phyloP scores from a whole-genome alignment of 1,140 invertebrate genomes.

The Nymphalis io region DNA sequence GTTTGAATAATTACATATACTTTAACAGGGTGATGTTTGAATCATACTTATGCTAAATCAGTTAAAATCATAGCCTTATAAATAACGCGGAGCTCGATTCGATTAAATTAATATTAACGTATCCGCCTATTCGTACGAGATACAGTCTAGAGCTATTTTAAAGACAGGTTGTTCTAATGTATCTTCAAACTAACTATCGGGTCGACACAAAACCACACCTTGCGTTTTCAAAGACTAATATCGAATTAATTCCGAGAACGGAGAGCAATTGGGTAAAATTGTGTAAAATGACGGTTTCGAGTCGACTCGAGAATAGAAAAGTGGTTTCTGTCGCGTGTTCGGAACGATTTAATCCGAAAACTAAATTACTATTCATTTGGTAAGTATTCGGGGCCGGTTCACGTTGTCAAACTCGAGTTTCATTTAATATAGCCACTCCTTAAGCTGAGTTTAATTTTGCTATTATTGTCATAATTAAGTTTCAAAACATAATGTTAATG shows the following conservation, averaged over 20 bases:
- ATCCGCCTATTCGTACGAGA: slow-evolving; percentile 58
- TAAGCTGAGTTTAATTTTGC: slow-evolving; percentile 40
- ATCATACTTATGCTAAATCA: slow-evolving; percentile 21
- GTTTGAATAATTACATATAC: background rate
- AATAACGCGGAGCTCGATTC: slow-evolving; percentile 41
- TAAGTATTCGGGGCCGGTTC: slow-evolving; percentile 71
- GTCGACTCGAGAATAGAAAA: slow-evolving; percentile 77
- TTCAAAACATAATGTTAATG: background rate
- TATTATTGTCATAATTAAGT: slow-evolving; percentile 9
- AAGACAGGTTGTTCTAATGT: slow-evolving; percentile 65
- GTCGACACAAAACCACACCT: slow-evolving; percentile 74
- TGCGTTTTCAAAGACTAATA: slow-evolving; percentile 80
- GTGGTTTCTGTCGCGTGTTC: slow-evolving; percentile 79
- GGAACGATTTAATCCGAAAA: slow-evolving; percentile 78
- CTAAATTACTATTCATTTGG: slow-evolving; percentile 80
- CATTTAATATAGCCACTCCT: slow-evolving; percentile 57
- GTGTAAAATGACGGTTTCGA: slow-evolving; percentile 79
- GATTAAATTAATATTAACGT: slow-evolving; percentile 46
- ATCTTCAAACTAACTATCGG: slow-evolving; percentile 71
- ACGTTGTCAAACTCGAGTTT: slow-evolving; percentile 72
- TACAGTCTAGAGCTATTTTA: slow-evolving; percentile 63
- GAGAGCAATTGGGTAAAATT: slow-evolving; percentile 80
- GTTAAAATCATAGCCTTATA: slow-evolving; percentile 44
- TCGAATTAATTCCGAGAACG: slow-evolving; percentile 79
- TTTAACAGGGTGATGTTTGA: background rate